These are phyloP conservation scores for Cynodonichthys magdalenae DNA, from an alignment of 2,797 vertebrate species.

Conservation along the genomic window DNA sequence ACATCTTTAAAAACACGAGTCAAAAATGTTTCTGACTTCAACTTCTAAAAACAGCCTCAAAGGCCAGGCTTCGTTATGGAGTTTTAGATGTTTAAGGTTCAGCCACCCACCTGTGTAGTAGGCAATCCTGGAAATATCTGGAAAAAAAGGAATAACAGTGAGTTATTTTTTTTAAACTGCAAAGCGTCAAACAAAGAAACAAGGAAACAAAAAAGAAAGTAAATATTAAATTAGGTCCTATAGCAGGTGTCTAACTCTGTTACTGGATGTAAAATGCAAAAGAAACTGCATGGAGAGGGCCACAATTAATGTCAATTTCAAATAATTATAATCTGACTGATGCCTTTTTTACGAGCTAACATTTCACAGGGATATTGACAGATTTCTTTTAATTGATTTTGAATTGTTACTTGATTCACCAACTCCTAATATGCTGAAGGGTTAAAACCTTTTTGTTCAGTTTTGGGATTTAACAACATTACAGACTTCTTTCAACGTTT, in stretches of 20 bases:
- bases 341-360: conserved; percentile 2
- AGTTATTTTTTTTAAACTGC: conserved; percentile 30
- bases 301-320: conserved; percentile 14
- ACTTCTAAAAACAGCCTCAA: no score
- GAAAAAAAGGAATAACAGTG: conserved; percentile 58
- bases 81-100: background rate
- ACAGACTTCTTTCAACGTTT: background rate
- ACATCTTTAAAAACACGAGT: no score
- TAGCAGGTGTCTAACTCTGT: conserved; percentile 30
- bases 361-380: conserved; percentile 26
- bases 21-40: no score
- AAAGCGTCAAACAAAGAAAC: conserved; percentile 12
- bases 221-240: conserved; percentile 13
- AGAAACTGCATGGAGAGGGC: background rate
- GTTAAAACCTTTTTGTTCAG: conserved; percentile 20
- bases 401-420: conserved; percentile 33
- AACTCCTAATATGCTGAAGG: background rate
- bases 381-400: conserved; percentile 40
- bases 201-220: background rate
- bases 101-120: conserved; percentile 86
- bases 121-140: conserved; percentile 90
- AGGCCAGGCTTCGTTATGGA: no score
- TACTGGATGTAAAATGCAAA: conserved; percentile 1
- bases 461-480: background rate
- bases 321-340: conserved; percentile 25